Evolutionary conservation across 2,797 vertebrate species (phyloP).

Genomic region (Micromesistius poutassou): DNA sequence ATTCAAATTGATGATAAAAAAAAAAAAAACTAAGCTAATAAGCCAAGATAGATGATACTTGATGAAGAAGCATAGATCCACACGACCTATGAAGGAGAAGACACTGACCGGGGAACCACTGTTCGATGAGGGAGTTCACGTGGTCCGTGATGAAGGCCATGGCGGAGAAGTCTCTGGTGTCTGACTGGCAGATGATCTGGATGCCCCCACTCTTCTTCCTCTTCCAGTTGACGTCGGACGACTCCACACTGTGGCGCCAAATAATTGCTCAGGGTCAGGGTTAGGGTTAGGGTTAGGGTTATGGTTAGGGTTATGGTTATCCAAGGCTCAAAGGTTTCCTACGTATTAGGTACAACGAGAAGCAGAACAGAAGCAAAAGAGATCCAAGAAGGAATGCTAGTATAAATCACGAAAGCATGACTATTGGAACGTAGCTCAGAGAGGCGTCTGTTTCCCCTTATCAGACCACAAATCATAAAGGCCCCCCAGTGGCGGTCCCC

Average conservation of each 20-base stretch:
- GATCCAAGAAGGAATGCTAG: not conserved
- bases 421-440: not conserved
- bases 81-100: not conserved
- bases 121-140: conserved; percentile 92
- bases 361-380: no score
- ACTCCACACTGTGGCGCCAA: conserved; percentile 82
- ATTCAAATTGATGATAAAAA: not conserved
- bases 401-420: no score
- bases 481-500: not conserved
- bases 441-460: not conserved
- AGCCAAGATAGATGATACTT: not conserved
- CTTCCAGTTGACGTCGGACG: conserved; percentile 94
- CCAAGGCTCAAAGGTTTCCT: not conserved
- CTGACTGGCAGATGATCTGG: conserved; percentile 93
- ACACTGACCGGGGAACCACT: conserved; percentile 96
- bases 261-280: conserved; percentile 2
- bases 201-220: conserved; percentile 95
- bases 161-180: conserved; percentile 92
- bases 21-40: not conserved
- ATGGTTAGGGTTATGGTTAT: no score
- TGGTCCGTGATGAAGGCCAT: conserved; percentile 98
- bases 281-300: no score
- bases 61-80: no score
- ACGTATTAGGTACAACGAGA: not conserved
- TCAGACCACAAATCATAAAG: not conserved